Conservation (phyloP, 2,888 invertebrate species). For the Caenorhabditis imperialis region DNA sequence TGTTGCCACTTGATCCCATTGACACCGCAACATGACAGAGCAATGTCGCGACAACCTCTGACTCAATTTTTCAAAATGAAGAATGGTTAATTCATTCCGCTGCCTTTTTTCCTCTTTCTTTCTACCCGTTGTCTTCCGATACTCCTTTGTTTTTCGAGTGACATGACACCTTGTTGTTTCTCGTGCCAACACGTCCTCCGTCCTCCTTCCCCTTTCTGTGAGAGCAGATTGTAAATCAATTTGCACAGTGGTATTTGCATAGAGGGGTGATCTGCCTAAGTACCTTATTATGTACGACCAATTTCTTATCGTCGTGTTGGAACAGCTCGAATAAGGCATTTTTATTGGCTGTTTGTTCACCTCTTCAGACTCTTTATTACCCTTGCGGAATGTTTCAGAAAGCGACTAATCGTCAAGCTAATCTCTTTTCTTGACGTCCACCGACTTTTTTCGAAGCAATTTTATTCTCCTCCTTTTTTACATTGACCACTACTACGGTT, state of each 20-base stretch:
- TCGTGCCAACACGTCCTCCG: conserved; percentile 33
- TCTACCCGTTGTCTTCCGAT: conserved; percentile 23
- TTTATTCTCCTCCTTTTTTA: not conserved
- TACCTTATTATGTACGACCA: conserved; percentile 50
- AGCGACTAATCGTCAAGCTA: conserved; percentile 41
- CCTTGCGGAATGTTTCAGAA: conserved; percentile 13
- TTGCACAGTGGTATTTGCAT: conserved; percentile 45
- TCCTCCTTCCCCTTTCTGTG: conserved; percentile 20
- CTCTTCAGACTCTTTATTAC: conserved; percentile 12
- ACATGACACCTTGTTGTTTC: conserved; percentile 37
- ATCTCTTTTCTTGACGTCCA: conserved; percentile 32
- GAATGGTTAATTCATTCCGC: conserved; percentile 44
- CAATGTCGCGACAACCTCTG: conserved; percentile 20
- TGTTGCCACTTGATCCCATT: not conserved
- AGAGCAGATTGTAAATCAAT: conserved; percentile 51
- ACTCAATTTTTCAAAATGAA: conserved; percentile 39
- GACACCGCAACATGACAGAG: not conserved
- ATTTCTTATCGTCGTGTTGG: conserved; percentile 36
- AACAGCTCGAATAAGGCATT: too few species aligned
- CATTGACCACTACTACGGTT: conserved; percentile 29
- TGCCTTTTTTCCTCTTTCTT: conserved; percentile 3
- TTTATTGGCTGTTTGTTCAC: conserved; percentile 13
- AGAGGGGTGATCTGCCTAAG: conserved; percentile 50
- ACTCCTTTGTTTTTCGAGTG: conserved; percentile 40
- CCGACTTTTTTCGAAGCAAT: not conserved